Conservation (phyloP, 2,888 invertebrate genomes). For the Camptogramma bilineatum region DNA sequence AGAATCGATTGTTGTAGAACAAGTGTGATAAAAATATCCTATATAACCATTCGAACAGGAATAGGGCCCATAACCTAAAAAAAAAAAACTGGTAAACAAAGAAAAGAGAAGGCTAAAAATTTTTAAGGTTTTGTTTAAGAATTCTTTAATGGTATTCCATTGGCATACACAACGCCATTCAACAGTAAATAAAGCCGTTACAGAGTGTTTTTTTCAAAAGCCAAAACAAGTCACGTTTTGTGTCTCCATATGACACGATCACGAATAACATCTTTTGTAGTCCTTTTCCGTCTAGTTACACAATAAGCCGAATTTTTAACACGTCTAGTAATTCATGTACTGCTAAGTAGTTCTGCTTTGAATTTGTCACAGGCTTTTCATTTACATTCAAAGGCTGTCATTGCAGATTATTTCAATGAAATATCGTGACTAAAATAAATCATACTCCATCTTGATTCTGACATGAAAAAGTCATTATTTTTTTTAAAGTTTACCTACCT, state of each 20-base stretch:
- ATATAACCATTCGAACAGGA: no score
- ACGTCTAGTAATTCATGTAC: slow-evolving; percentile 49
- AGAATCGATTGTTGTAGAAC: no score
- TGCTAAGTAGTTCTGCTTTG: slow-evolving; percentile 44
- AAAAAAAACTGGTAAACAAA: no score
- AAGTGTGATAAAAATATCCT: no score
- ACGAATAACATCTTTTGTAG: slow-evolving; percentile 56
- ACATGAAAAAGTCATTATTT: background rate
- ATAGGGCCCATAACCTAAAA: no score
- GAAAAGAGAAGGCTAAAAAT: no score
- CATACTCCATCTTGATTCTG: background rate
- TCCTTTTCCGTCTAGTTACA: slow-evolving; percentile 50
- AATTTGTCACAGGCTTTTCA: slow-evolving; percentile 48
- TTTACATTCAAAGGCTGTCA: slow-evolving; percentile 61
- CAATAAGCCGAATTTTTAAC: slow-evolving; percentile 52
- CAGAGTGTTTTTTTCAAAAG: slow-evolving; percentile 22
- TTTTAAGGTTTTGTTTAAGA: background rate
- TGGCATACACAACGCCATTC: slow-evolving; percentile 6
- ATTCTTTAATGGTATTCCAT: slow-evolving; percentile 2
- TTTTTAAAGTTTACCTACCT: background rate
- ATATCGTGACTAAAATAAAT: slow-evolving; percentile 18
- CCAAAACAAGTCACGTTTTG: slow-evolving; percentile 46
- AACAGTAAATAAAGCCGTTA: slow-evolving; percentile 18
- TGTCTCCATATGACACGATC: slow-evolving; percentile 53
- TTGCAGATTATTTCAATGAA: slow-evolving; percentile 45